These are phyloP conservation scores for Sarcophaga peregrina DNA, from an alignment of 1,140 invertebrate genomes.

Conservation along the genomic window DNA sequence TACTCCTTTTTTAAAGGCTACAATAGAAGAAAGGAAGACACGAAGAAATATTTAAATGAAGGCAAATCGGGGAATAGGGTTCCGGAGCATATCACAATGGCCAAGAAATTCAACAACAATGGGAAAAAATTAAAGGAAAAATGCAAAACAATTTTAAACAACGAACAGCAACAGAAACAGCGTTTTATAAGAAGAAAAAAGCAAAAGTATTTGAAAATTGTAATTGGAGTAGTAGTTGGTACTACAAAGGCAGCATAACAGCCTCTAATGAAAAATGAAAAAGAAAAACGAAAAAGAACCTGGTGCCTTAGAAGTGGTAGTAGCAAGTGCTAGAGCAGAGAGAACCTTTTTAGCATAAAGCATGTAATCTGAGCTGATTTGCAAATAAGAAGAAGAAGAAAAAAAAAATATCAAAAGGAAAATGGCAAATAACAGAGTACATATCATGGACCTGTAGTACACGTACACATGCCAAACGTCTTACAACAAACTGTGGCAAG, in stretches of 20 bases:
- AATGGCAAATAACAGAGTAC: background rate
- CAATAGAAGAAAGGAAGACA: background rate
- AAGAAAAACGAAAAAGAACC: too few species aligned
- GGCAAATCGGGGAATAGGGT: background rate
- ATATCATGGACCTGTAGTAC: background rate
- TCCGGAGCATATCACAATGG: background rate
- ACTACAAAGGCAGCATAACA: background rate
- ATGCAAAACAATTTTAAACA: background rate
- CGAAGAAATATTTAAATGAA: background rate
- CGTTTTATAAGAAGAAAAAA: background rate
- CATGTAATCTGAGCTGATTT: conserved; percentile 38
- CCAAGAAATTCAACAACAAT: background rate
- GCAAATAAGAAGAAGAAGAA: background rate
- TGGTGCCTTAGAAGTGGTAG: too few species aligned
- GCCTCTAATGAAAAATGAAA: background rate
- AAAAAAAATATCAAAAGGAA: background rate
- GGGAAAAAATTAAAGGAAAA: background rate
- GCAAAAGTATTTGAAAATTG: too few species aligned
- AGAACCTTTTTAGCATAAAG: conserved; percentile 30
- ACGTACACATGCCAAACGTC: background rate
- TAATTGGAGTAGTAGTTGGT: background rate
- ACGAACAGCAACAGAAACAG: background rate
- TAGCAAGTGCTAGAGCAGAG: background rate
- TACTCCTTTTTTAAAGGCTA: background rate
- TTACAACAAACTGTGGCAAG: background rate